Conservation (phyloP, 1,140 invertebrate species). For the Centruroides sculpturatus region DNA sequence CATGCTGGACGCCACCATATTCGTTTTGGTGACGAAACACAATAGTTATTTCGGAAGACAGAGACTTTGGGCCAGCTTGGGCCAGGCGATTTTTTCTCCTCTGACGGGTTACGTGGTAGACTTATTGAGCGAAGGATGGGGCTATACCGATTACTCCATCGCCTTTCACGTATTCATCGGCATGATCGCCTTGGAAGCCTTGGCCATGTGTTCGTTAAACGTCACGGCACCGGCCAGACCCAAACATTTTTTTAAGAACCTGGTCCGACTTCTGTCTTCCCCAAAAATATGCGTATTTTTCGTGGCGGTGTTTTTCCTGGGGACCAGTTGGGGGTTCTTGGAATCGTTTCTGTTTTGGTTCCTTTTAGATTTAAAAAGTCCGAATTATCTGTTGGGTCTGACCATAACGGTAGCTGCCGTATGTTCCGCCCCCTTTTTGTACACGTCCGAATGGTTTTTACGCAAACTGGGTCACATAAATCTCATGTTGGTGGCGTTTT, state of each 20-base stretch:
- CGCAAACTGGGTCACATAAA: slow-evolving; percentile 61
- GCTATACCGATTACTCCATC: slow-evolving; percentile 40
- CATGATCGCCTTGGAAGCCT: slow-evolving; percentile 38
- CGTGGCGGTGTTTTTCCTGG: slow-evolving; percentile 52
- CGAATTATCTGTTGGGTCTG: slow-evolving; percentile 64
- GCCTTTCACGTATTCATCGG: slow-evolving; percentile 63
- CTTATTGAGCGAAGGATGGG: slow-evolving; percentile 38
- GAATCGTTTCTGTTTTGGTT: slow-evolving; percentile 78
- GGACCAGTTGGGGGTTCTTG: slow-evolving; percentile 64
- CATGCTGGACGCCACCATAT: slow-evolving; percentile 68
- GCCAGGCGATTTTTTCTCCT: slow-evolving; percentile 62
- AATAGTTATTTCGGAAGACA: slow-evolving; percentile 65
- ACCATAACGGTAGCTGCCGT: slow-evolving; percentile 63
- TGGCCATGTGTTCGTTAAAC: slow-evolving; percentile 47
- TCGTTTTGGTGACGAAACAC: slow-evolving; percentile 58
- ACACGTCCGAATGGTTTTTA: slow-evolving; percentile 61
- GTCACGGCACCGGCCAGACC: slow-evolving; percentile 57
- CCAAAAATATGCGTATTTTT: too few species aligned
- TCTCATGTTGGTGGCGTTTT: slow-evolving; percentile 61
- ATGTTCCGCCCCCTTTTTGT: slow-evolving; percentile 57
- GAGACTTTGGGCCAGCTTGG: slow-evolving; percentile 58
- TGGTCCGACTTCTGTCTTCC: slow-evolving; percentile 44
- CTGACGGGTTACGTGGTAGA: slow-evolving; percentile 59
- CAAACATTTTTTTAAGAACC: slow-evolving; percentile 48
- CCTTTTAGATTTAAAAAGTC: slow-evolving; percentile 59